Evolutionary conservation across 1,140 invertebrate genomes (phyloP), one percentile per base, ranked within the genome.

Genomic region (Maniola jurtina): DNA sequence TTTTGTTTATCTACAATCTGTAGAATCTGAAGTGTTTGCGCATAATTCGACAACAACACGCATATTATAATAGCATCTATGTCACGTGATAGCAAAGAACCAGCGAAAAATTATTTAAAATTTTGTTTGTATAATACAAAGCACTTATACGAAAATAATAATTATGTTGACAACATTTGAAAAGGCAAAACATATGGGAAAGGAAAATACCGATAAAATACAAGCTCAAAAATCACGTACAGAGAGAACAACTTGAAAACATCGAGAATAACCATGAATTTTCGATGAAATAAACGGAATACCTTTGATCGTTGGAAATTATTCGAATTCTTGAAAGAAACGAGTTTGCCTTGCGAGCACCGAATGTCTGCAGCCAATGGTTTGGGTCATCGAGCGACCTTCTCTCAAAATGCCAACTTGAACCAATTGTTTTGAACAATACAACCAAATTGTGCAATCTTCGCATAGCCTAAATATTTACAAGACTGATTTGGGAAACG

Each of bases 391-490:
- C 64, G 64, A 71, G 60, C 70, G 71, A 70, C 68, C 70, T 71
- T 73, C 61, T 68, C 67, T 59, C 66, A 71, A 79, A 73, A 81
- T 77, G 76, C 79, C 76, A 75, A 78, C 75, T 75, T 70, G 72
- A 69, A 74, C 71, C 75, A 73, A 83, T 82, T 80, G 80, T 81
- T 82, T 77, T 70, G 69, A 72, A 82, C 77, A 80, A 78, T 79
- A 79, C 77, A 71, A 69, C 62, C 73, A 80, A 83, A 81, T 80
- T 76, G 72, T 73, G 75, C 73, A 79, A 77, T 76, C 68, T 76
- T 73, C 65, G 72, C 73, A 79, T 79, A 77, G 73, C 75, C 72
- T 74, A 77, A 81, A 82, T 81, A 78, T 85, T 83, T 81, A 73
- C 73, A 70, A 73, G 72, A 80, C 76, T 80, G 73, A 77, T 76